These are phyloP conservation scores for Siniperca obscura DNA, from an alignment of 2,797 vertebrate species.

Conservation along the genomic window DNA sequence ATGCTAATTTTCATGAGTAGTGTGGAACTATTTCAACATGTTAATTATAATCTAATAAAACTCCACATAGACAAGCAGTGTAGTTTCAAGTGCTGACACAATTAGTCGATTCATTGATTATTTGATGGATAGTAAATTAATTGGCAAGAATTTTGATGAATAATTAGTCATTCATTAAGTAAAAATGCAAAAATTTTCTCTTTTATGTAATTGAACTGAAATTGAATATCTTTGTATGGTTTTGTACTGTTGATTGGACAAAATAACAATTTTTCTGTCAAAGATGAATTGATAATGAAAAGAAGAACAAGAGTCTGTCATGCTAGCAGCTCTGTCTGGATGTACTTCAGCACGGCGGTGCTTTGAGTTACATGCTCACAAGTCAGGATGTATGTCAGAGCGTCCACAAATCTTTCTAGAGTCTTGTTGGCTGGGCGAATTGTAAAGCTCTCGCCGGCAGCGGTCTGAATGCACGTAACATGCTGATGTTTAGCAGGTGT, in stretches of 20 bases:
- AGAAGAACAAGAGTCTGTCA: too few species aligned
- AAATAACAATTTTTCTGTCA: not conserved
- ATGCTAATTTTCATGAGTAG: not conserved
- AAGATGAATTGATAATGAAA: not conserved
- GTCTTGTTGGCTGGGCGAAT: too few species aligned
- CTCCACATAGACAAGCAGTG: not conserved
- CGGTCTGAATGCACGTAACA: too few species aligned
- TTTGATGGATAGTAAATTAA: not conserved
- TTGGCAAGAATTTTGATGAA: not conserved
- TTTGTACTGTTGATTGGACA: not conserved
- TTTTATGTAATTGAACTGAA: not conserved
- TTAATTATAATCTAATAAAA: not conserved
- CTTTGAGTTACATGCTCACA: too few species aligned
- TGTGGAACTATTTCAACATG: not conserved
- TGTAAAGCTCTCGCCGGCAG: too few species aligned
- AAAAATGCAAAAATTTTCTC: not conserved
- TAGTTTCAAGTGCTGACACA: not conserved
- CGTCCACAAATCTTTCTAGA: too few species aligned
- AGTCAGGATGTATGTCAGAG: too few species aligned
- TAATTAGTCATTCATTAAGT: not conserved
- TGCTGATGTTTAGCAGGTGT: not conserved
- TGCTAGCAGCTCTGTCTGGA: too few species aligned
- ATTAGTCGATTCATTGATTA: not conserved
- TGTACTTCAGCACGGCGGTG: too few species aligned
- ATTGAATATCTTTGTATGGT: too few species aligned